Base-by-base conservation (phyloP, 2,113 vertebrate genomes). In the Alexandromys fortis region DNA sequence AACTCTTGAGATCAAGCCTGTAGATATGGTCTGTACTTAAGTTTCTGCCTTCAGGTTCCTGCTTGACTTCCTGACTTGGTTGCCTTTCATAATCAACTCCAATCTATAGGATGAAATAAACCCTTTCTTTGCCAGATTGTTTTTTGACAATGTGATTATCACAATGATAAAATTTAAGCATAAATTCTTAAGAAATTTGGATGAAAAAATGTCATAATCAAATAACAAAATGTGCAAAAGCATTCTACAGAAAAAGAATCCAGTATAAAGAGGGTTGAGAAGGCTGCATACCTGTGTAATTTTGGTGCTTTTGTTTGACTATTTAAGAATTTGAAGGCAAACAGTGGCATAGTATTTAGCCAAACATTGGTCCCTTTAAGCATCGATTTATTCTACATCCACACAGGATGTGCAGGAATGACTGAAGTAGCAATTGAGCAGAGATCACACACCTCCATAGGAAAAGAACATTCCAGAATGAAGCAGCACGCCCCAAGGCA, bases 221-320 rank as follows among this genome's bases (percentile, higher is more conserved):
- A 67, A 83, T 82, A 90, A 87, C 47, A 88, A 85, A 86, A 93
- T 72, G 30, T n/a, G n/a, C n/a, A n/a, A n/a, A 52, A 24, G 14
- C 55, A 83, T 21, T 33, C 2, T 86, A 63, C 49, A 83, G 55
- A 82, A 91, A 87, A 91, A 72, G 0, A 73, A 96, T 28, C 38
- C n/a, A 65, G 11, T 12, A 10, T 58, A 35, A 70, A 47, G 65
- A 92, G 19, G 16, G 52, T 6, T 12, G 26, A 24, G 30, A 76
- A 14, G 17, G 58, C 58, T 89, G 33, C 10, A 92, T 30, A 92
- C 65, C 9, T 28, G 8, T 21, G n/a, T 61, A 75, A 91, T 86
- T 87, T 79, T 10, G 30, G 7, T 10, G 10, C 3, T 26, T 90
- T 90, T 45, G 6, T 83, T 92, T 67, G 75, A n/a, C 61, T 73